Base-by-base conservation (phyloP, 2,888 invertebrate genomes). In the Stenoptilia bipunctidactyla region DNA sequence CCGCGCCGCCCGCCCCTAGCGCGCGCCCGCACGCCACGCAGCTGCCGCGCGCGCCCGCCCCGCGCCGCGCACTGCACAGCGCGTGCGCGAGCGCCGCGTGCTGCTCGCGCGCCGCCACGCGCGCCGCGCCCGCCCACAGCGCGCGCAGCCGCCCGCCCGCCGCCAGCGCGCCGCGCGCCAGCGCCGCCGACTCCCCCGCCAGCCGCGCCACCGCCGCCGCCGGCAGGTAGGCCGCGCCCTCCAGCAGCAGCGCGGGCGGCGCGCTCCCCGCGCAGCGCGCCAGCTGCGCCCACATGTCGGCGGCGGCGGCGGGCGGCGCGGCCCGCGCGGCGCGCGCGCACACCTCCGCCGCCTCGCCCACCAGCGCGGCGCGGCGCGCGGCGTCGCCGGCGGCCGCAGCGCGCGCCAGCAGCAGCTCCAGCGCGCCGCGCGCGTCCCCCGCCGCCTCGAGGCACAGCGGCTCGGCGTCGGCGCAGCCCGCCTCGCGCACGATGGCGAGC, bases 391-490 rank as follows among this genome's bases (percentile, higher is more conserved):
- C 50, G 2, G 45, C 50, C 53, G 2, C 46, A 15, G 60, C 57
- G 15, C 71, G 58, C 2, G 54, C 53, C 34, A 79, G 50, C 2
- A 73, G 51, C 12, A 60, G 61, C 30, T 73, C 69, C 13, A 83
- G 62, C 14, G 83, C 84, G 10, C 58, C 75, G 38, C 53, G 49
- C 34, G 67, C 58, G 49, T 83, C 84, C 14, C 84, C 83, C 34
- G 59, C 57, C 25, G 76, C 72, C 51, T 83, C 84, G 27, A 83
- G 60, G 42, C 82, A 80, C 14, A 48, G 39, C 14, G 83, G 69
- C 51, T 73, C 80, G 2, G 80, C 80, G 14, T 67, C 66, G 12
- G 43, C 43, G 4, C 66, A 63, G 1, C 66, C 68, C 30, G 56
- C 50, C 40, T 65, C 66, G 15, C 61, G 62, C 33, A 82, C 65